Percentiles rank a stretch among this genome's conserved stretches.
phyloP scores from a whole-genome alignment of 2,888 invertebrate species.

The Trachelus troglodyta region DNA sequence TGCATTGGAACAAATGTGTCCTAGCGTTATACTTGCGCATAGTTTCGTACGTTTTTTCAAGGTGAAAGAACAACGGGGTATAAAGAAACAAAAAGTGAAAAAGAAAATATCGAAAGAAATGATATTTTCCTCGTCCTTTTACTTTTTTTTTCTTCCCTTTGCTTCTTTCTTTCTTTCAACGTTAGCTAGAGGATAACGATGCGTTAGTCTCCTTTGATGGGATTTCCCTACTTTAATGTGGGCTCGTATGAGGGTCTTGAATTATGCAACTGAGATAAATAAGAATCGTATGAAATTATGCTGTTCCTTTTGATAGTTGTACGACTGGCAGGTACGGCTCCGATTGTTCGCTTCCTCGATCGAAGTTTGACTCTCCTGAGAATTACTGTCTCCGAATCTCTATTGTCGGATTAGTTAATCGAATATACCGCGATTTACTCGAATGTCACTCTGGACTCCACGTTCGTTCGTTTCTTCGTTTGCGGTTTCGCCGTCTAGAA shows the following conservation, averaged over 20 bases:
- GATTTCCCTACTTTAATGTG: background rate
- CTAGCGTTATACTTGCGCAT: background rate
- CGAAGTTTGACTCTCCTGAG: background rate
- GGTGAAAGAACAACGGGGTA: background rate
- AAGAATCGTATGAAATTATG: background rate
- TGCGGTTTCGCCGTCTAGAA: constrained; percentile 2
- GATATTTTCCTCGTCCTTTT: background rate
- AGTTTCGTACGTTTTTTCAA: background rate
- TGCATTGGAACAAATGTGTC: background rate
- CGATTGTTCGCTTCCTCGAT: background rate
- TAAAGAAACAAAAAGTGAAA: background rate
- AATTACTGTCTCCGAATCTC: background rate
- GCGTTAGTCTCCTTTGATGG: background rate
- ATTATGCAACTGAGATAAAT: background rate
- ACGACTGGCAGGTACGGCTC: background rate
- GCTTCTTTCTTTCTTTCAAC: background rate
- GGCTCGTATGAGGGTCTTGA: background rate
- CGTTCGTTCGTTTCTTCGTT: background rate
- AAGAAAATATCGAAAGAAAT: background rate
- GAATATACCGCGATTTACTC: background rate
- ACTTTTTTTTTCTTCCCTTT: background rate
- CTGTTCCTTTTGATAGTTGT: background rate
- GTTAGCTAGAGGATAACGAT: background rate
- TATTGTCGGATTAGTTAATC: background rate
- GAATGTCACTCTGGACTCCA: background rate